Percentiles rank a stretch among this genome's conserved stretches.
Evolutionary conservation across 2,113 vertebrate species (phyloP).

Genomic region (Gymnobelideus leadbeateri): DNA sequence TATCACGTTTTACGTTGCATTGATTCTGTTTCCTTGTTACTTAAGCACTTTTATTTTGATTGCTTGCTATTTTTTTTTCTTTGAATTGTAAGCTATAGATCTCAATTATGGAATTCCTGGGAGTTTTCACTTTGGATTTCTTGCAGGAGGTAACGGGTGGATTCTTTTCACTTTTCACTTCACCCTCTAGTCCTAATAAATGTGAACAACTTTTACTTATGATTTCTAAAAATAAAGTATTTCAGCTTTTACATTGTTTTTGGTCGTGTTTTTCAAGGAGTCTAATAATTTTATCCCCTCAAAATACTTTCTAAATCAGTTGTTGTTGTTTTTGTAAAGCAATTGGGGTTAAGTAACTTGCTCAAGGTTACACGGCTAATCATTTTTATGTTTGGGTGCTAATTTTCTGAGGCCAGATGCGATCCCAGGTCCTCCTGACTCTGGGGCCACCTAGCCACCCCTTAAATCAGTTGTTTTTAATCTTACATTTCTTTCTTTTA

Average conservation of each 20-base stretch:
- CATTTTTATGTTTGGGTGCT: too few species aligned
- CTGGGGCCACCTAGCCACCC: too few species aligned
- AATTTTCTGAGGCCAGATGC: too few species aligned
- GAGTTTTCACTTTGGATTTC: neutral
- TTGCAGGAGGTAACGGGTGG: neutral
- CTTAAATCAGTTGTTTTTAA: neutral
- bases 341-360: too few species aligned
- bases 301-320: neutral
- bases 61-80: neutral
- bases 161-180: neutral
- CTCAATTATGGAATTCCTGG: neutral
- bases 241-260: neutral
- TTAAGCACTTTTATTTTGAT: neutral
- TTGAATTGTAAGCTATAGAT: neutral
- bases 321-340: too few species aligned
- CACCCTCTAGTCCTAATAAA: neutral
- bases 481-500: neutral
- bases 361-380: too few species aligned
- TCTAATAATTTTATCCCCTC: neutral
- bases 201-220: neutral
- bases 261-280: neutral
- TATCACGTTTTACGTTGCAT: neutral
- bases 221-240: neutral
- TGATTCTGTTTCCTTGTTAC: neutral
- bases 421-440: too few species aligned